A percentile compares a stretch with the other conserved stretches of the same genome.
These are phyloP conservation scores for Tribolium castaneum DNA, from an alignment of 1,140 invertebrate species.

Conservation along the genomic window DNA sequence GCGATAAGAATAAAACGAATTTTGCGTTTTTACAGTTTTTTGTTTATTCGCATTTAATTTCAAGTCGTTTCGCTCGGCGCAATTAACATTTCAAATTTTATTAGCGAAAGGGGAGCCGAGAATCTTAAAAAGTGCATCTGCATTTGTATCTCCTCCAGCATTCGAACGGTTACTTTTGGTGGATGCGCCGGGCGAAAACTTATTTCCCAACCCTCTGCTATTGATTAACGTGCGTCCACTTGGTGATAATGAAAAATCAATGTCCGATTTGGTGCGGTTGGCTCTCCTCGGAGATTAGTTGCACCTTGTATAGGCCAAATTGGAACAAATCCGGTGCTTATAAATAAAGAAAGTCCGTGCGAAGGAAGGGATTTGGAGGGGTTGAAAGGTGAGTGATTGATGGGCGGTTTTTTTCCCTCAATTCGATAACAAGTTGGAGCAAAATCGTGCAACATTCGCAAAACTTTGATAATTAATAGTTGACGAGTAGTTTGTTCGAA, in stretches of 20 bases:
- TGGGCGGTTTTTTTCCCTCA: not conserved
- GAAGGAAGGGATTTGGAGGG: not conserved
- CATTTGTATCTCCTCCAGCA: not conserved
- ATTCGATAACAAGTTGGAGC: not conserved
- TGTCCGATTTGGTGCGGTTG: not conserved
- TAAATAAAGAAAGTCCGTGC: not conserved
- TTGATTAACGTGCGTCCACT: slow-evolving; percentile 4
- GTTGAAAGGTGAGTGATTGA: not conserved
- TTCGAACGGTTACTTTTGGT: not conserved
- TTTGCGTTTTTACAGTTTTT: not conserved
- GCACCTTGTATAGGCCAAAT: slow-evolving; percentile 25
- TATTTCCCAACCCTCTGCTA: not conserved
- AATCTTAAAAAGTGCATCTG: slow-evolving; percentile 12
- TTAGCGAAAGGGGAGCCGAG: not conserved
- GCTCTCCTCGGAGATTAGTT: slow-evolving; percentile 15
- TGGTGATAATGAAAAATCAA: slow-evolving; percentile 36
- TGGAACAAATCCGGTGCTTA: slow-evolving; percentile 27
- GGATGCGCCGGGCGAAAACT: not conserved
- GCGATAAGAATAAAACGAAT: not conserved
- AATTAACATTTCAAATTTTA: slow-evolving; percentile 25
- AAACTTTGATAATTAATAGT: slow-evolving; percentile 25
- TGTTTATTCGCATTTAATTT: not conserved
- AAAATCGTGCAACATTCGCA: not conserved
- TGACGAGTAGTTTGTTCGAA: not conserved
- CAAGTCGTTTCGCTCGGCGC: not conserved